Evolutionary conservation across 1,140 invertebrate genomes (phyloP), one percentile per base, ranked within the genome.

Genomic region (Listronotus oregonensis): DNA sequence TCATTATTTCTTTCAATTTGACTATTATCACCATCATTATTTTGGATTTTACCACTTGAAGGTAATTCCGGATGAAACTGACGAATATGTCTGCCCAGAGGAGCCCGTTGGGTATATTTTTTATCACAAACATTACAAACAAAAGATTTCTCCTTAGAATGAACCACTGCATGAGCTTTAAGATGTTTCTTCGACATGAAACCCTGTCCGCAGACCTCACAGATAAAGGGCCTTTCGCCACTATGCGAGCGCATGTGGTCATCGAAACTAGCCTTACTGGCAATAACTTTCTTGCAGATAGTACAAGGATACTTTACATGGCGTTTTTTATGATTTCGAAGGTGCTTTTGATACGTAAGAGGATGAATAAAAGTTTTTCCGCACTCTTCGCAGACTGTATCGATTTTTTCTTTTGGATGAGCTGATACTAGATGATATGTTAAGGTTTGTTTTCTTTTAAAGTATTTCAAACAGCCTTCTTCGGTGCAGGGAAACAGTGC

Each of bases 151-250:
- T 75, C 68, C 61, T 74, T 56, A 37, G 70, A 51, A 69, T 76
- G 68, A 87, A 86, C 51, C 80, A 82, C 46, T 86, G 84, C 8
- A 84, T 80, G 65, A 86, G 86, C n/a, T 74, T 68, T 2, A 32
- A 59, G 64, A 78, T 82, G 47, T 71, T 68, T 69, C 74, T 82
- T 71, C 84, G 87, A 0, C 85, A 87, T 66, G 54, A 74, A 79
- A 63, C 52, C 63, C 62, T 76, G 90, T 3, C 86, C 86, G 74
- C 89, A 90, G 12, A 85, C 79, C 7, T 81, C 76, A 77, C 89
- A 91, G 47, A 86, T 81, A 75, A 86, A 90, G 4, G 88, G 88
- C 71, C 88, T 89, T 71, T 90, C 87, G 0, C 88, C 88, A 0
- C 87, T 88, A 67, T 90, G 87, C 40, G 81, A 83, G n/a, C 87